Base-by-base conservation (phyloP, 2,888 invertebrate genomes). In the Oligia fasciuncula region DNA sequence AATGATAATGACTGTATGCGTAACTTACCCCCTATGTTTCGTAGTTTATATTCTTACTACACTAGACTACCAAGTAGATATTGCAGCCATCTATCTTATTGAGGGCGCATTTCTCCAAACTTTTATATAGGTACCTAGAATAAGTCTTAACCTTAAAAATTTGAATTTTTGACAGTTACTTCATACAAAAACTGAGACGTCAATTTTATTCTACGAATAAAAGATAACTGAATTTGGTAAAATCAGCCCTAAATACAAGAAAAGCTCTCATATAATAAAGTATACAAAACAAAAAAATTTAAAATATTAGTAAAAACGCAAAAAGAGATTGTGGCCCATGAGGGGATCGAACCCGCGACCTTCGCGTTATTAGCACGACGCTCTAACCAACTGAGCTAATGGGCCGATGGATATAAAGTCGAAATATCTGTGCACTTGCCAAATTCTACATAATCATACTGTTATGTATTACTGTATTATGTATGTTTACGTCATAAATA, bases 291-390 rank as follows among this genome's bases (percentile, higher is more conserved):
- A 17, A 4, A 9, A 57, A 51, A 0, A 29, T n/a, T n/a, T n/a
- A n/a, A 11, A 63, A 54, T 4, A 6, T 0, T 9, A 0, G 1
- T 35, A n/a, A 67, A 76, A 87, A 79, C 8, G 13, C 70, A 85
- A 87, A 92, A 90, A 88, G 63, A 65, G 0, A 6, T 0, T 0
- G 72, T 94, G 94, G 94, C 94, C 94, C 94, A 94, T 94, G 94
- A 94, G 94, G 94, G 94, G 94, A 94, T 94, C 94, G 94, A 94
- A 94, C 94, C 94, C 94, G 94, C 94, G 94, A 94, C 94, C 94
- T 94, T 94, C 94, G 94, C 94, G 94, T 94, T 93, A 94, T 94
- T 94, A 94, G 94, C 94, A 94, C 94, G 94, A 94, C 94, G 94
- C 94, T 94, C 94, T 94, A 94, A 94, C 94, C 94, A 94, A 94